Conservation (phyloP, 2,113 vertebrate genomes). For the Capreolus pygargus region DNA sequence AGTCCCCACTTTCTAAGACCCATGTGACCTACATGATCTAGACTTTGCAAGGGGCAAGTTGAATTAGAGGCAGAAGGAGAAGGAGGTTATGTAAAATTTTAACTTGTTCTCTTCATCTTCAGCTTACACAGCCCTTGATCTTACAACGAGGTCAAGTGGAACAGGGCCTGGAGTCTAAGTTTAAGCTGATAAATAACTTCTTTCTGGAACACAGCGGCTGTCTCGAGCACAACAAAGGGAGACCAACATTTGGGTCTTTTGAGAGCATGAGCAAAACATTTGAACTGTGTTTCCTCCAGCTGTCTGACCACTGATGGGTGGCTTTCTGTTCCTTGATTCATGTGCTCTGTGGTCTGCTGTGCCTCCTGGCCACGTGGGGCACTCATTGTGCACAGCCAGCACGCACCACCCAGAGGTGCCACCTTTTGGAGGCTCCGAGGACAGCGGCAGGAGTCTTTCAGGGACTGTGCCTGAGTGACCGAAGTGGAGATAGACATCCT, state of each 20-base stretch:
- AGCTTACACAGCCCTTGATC: background rate
- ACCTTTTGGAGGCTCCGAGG: background rate
- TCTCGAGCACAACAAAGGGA: background rate
- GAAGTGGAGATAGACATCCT: background rate
- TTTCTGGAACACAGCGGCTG: fast-evolving
- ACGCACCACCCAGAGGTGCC: background rate
- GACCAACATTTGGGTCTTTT: background rate
- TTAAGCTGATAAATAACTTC: background rate
- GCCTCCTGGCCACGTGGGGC: background rate
- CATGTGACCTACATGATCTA: background rate
- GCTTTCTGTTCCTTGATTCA: background rate
- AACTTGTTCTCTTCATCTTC: background rate
- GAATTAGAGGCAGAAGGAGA: background rate
- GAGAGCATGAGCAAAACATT: background rate
- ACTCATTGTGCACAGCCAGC: background rate
- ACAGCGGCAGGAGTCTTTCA: fast-evolving
- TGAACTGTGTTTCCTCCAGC: background rate
- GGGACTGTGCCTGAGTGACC: background rate
- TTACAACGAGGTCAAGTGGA: background rate
- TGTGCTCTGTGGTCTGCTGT: background rate
- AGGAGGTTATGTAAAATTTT: background rate
- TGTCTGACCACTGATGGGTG: background rate
- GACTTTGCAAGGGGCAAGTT: background rate
- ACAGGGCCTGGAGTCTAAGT: background rate
- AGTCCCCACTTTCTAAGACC: background rate